A percentile compares a stretch with the other conserved stretches of the same genome.
Conservation (phyloP, 1,140 invertebrate species). For the Thaumetopoea pityocampa region DNA sequence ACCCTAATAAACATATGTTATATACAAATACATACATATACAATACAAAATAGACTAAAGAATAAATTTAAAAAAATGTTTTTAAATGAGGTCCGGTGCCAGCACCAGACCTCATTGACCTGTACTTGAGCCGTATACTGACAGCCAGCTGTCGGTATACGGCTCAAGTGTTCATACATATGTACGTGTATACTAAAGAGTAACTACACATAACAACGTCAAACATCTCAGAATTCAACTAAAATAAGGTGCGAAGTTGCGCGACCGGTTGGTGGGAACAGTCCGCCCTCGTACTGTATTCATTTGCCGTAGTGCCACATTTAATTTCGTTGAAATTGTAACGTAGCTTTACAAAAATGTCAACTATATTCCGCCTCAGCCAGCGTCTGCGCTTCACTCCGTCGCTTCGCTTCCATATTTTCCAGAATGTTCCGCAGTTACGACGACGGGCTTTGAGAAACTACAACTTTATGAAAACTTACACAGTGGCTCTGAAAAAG, state of each 20-base stretch:
- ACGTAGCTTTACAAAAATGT: conserved; percentile 75
- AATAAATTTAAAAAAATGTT: no score
- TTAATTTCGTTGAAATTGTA: conserved; percentile 75
- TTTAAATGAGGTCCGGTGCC: no score
- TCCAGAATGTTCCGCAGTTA: conserved; percentile 67
- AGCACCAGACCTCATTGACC: no score
- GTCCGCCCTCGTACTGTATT: conserved; percentile 56
- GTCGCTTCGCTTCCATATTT: conserved; percentile 69
- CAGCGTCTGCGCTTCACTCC: conserved; percentile 63
- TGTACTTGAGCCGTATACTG: no score
- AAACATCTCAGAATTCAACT: conserved; percentile 39
- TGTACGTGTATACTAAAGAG: neutral
- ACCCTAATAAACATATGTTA: no score
- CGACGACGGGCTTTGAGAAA: conserved; percentile 70
- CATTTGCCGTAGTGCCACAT: conserved; percentile 72
- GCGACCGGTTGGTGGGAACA: conserved; percentile 14
- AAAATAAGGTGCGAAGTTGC: conserved; percentile 36
- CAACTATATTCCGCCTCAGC: conserved; percentile 73
- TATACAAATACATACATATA: no score
- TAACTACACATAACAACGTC: conserved; percentile 14
- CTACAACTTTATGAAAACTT: conserved; percentile 72
- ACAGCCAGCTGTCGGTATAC: no score
- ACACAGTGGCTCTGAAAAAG: conserved; percentile 53
- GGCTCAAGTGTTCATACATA: no score
- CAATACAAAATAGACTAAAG: no score